A percentile compares a stretch with the other conserved stretches of the same genome.
Evolutionary conservation across 2,113 vertebrate species (phyloP).

Genomic region (Alethe castanea): DNA sequence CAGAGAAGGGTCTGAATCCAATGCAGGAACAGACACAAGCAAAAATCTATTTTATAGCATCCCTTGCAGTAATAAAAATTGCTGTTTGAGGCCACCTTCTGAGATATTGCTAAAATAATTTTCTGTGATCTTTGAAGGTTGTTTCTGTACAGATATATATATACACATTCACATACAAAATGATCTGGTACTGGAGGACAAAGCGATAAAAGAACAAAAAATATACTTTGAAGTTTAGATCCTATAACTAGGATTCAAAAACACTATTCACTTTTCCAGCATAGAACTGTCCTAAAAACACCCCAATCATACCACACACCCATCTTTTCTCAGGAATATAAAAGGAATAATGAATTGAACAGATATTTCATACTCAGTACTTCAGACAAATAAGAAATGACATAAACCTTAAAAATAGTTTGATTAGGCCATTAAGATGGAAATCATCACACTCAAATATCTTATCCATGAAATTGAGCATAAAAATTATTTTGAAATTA

Average conservation of each 20-base stretch:
- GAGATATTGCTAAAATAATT: constrained; percentile 21
- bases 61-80: constrained; percentile 12
- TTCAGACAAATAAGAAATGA: not conserved
- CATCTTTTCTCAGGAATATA: not conserved
- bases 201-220: not conserved
- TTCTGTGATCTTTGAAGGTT: constrained; percentile 1
- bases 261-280: not conserved
- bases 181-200: not conserved
- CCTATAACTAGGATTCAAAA: not conserved
- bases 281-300: not conserved
- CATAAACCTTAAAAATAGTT: not conserved
- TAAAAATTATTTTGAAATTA: not conserved
- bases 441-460: not conserved
- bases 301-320: not conserved
- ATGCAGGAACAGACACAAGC: not conserved
- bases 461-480: not conserved
- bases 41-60: not conserved
- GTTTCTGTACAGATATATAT: not conserved
- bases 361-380: not conserved
- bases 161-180: not conserved
- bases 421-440: not conserved
- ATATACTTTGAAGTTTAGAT: constrained; percentile 18
- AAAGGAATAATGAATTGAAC: not conserved
- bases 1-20: not conserved
- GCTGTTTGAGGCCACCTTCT: constrained; percentile 5